These are phyloP conservation scores for Drosophila sproati DNA, from an alignment of 1,140 invertebrate species.

Conservation along the genomic window DNA sequence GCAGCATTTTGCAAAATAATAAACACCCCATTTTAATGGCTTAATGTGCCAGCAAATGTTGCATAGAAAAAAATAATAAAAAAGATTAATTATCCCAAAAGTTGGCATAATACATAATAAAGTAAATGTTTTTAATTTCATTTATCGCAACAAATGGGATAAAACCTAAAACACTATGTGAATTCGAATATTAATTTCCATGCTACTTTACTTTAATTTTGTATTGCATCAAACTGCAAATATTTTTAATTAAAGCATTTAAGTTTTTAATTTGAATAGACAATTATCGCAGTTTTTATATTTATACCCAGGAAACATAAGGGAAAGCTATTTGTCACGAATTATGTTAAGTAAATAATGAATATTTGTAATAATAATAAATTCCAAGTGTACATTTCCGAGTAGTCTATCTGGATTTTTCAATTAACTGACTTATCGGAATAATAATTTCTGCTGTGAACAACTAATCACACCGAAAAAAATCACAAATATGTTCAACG, in stretches of 20 bases:
- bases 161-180: no score
- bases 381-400: background rate
- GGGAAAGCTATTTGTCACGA: conserved; percentile 6
- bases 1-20: conserved; percentile 29
- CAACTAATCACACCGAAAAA: no score
- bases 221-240: no score
- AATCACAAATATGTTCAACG: background rate
- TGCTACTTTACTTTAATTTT: no score
- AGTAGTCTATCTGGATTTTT: background rate
- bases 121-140: background rate
- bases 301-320: conserved; percentile 1
- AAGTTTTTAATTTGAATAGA: conserved; percentile 6
- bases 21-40: conserved; percentile 15
- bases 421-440: background rate
- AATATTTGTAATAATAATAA: no score
- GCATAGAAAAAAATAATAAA: background rate
- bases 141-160: background rate
- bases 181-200: no score
- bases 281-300: background rate
- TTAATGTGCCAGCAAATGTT: conserved; percentile 8
- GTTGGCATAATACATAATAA: no score
- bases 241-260: no score
- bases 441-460: no score
- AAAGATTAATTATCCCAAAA: background rate
- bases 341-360: conserved; percentile 2